Evolutionary conservation across 2,888 invertebrate genomes (phyloP).

Genomic region (Leptinotarsa haldemani): DNA sequence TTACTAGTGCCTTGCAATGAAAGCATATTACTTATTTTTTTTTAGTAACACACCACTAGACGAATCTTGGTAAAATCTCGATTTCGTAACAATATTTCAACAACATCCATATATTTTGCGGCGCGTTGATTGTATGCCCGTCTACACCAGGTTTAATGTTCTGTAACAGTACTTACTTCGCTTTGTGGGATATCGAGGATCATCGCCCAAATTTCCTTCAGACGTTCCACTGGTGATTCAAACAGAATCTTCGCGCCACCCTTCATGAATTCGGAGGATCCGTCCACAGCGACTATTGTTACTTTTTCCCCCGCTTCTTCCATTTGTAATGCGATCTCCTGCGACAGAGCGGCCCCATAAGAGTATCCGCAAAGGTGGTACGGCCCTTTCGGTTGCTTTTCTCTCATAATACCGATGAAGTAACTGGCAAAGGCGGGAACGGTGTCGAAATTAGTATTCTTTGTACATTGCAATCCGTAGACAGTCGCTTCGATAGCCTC

Average conservation of each 20-base stretch:
- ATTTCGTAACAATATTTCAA: too few species aligned
- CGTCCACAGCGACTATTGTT: conserved; percentile 39
- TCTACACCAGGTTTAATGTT: background rate
- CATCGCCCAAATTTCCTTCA: conserved; percentile 22
- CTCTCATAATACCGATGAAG: conserved; percentile 33
- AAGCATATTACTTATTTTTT: too few species aligned
- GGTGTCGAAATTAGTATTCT: conserved; percentile 31
- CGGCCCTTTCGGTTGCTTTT: conserved; percentile 39
- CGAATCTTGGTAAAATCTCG: too few species aligned
- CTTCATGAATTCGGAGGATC: conserved; percentile 40
- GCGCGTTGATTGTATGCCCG: background rate
- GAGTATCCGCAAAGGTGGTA: conserved; percentile 47
- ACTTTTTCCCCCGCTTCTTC: conserved; percentile 41
- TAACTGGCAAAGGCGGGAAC: conserved; percentile 34
- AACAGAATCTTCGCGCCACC: background rate
- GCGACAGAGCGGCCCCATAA: conserved; percentile 39
- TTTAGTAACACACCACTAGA: too few species aligned
- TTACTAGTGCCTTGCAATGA: too few species aligned
- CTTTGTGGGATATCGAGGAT: conserved; percentile 22
- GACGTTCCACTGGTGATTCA: background rate
- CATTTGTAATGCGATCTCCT: conserved; percentile 43
- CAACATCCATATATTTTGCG: too few species aligned
- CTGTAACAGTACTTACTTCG: conserved; percentile 3
- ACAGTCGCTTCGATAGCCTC: conserved; percentile 31
- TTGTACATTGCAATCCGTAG: conserved; percentile 43